phyloP scores from a whole-genome alignment of 2,113 vertebrate genomes.

The Jaculus jaculus region DNA sequence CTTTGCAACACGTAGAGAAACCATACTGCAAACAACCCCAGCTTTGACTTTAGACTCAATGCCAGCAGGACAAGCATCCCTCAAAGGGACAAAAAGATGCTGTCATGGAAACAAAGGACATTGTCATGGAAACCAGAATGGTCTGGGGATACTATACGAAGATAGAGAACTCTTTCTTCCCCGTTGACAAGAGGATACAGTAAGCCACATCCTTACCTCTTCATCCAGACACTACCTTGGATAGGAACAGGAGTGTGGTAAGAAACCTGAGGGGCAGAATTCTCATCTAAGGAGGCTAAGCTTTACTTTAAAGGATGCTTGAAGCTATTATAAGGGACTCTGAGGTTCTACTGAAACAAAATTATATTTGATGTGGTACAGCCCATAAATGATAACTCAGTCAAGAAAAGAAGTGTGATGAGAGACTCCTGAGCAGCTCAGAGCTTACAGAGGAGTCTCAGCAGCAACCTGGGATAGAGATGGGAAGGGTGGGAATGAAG shows the following conservation, averaged over 20 bases:
- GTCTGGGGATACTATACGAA: background rate
- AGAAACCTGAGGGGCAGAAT: background rate
- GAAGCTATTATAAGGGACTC: background rate
- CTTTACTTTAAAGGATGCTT: background rate
- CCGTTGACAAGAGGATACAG: background rate
- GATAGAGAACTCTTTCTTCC: background rate
- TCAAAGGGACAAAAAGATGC: background rate
- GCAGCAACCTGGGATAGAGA: background rate
- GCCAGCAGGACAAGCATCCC: background rate
- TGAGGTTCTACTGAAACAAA: background rate
- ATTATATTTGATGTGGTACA: background rate
- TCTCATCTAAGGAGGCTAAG: background rate
- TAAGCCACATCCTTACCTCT: background rate
- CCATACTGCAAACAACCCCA: background rate
- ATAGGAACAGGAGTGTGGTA: background rate
- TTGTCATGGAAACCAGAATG: background rate
- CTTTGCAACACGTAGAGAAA: background rate
- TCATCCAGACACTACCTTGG: background rate
- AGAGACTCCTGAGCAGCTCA: background rate
- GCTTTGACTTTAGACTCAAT: slow-evolving; percentile 32
- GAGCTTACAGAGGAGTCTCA: background rate
- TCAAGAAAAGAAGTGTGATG: background rate
- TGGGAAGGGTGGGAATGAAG: background rate
- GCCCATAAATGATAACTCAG: background rate
- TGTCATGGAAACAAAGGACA: slow-evolving; percentile 16